Base-by-base conservation (phyloP, 2,113 vertebrate species). In the Elanus axillaris region DNA sequence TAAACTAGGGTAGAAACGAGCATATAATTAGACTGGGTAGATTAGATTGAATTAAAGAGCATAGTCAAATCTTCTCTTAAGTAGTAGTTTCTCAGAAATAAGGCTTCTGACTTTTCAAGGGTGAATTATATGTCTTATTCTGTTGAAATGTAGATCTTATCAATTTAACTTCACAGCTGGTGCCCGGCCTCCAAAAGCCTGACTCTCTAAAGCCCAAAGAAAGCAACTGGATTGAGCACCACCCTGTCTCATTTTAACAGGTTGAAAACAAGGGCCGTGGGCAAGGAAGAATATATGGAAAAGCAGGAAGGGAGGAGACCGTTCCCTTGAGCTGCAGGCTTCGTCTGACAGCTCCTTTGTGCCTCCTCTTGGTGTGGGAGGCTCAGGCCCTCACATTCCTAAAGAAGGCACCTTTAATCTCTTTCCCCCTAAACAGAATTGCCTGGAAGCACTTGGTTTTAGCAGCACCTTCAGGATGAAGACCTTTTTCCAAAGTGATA, bases 391-490 rank as follows among this genome's bases (percentile, higher is more conserved):
- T 92, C 90, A 74, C 4, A 50, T 86, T 94, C 90, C 88, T 88
- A 97, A 98, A 81, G 96, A 96, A 93, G 89, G 88, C 80, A 94
- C 87, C 82, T 92, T 92, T 63, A 52, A 40, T 72, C 60, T 66
- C 68, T 53, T 88, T 79, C 20, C 5, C 25, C 59, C 43, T 90
- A 68, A 86, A 91, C 60, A 72, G 2, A 16, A 86, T 68, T 95
- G 76, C 50, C n/a, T 23, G 5, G 52, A 90, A 96, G 84, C 6
- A 22, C 91, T 97, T 43, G 8, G 67, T 96, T 98, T 96, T 91
- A 97, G 92, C 96, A 98, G 94, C 79, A 95, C 86, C 91, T 97
- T 95, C 88, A 93, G 80, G 95, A 68, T 91, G 95, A 91, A 95
- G 88, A 87, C 60, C 67, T 74, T 93, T 88, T 86, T 84, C 91